These are phyloP conservation scores for Ophion costatus DNA, from an alignment of 2,888 invertebrate species.

Conservation along the genomic window DNA sequence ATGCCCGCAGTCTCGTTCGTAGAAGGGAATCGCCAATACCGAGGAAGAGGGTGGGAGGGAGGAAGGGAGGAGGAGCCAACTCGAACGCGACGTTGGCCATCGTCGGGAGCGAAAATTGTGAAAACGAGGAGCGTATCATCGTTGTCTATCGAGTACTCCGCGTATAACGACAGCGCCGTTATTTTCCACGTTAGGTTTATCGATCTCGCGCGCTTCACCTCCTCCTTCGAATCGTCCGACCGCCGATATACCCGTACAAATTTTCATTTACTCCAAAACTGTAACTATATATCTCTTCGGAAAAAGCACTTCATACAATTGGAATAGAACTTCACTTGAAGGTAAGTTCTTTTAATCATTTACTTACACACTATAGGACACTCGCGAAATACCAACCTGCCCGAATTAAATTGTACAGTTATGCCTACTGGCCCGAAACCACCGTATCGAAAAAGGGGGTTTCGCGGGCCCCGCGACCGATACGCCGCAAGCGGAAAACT, in stretches of 20 bases:
- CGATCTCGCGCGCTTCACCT: conserved; percentile 16
- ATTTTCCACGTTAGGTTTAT: conserved; percentile 54
- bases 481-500: too few relatives aligned
- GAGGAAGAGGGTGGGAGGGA: background rate
- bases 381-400: too few relatives aligned
- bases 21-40: conserved; percentile 20
- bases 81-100: conserved; percentile 41
- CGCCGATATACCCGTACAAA: background rate
- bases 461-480: too few relatives aligned
- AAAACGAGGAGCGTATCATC: conserved; percentile 60
- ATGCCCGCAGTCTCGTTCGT: background rate
- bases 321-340: too few relatives aligned
- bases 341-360: too few relatives aligned
- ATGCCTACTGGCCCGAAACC: too few relatives aligned
- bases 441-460: too few relatives aligned
- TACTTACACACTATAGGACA: too few relatives aligned
- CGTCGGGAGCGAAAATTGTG: conserved; percentile 61
- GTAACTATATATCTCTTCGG: too few relatives aligned
- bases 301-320: too few relatives aligned
- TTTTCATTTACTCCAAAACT: too few relatives aligned
- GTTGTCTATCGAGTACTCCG: conserved; percentile 59
- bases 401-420: too few relatives aligned
- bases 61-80: background rate
- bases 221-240: conserved; percentile 54
- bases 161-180: conserved; percentile 35